Conservation (phyloP, 2,113 vertebrate species). For the Scopus umbretta region DNA sequence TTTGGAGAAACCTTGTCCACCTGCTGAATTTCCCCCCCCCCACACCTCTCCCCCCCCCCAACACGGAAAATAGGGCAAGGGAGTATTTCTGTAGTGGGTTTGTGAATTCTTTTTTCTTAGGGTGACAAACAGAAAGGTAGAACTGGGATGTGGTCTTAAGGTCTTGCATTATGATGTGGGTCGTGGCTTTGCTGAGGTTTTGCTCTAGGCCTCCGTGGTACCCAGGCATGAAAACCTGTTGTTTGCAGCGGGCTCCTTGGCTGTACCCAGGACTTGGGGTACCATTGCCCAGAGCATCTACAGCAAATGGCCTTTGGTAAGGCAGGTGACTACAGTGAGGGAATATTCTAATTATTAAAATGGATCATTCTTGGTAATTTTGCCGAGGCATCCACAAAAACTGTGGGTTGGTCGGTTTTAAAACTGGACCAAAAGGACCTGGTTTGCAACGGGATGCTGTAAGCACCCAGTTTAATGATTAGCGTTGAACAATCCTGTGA, state of each 20-base stretch:
- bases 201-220: not conserved
- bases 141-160: not conserved
- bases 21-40: no score
- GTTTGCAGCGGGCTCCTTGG: not conserved
- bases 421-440: not conserved
- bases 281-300: not conserved
- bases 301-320: not conserved
- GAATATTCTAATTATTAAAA: not conserved
- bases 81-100: not conserved
- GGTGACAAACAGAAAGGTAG: not conserved
- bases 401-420: not conserved
- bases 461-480: not conserved
- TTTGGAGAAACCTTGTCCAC: not conserved
- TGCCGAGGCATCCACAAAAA: not conserved
- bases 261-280: not conserved
- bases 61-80: not conserved
- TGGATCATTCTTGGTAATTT: not conserved
- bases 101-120: not conserved
- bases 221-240: not conserved
- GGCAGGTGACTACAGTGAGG: not conserved
- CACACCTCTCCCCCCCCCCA: no score
- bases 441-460: not conserved
- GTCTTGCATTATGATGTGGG: not conserved
- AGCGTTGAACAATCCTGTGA: not conserved
- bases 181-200: not conserved